phyloP scores from a whole-genome alignment of 2,888 invertebrate species.

The Flexamia atlantica region DNA sequence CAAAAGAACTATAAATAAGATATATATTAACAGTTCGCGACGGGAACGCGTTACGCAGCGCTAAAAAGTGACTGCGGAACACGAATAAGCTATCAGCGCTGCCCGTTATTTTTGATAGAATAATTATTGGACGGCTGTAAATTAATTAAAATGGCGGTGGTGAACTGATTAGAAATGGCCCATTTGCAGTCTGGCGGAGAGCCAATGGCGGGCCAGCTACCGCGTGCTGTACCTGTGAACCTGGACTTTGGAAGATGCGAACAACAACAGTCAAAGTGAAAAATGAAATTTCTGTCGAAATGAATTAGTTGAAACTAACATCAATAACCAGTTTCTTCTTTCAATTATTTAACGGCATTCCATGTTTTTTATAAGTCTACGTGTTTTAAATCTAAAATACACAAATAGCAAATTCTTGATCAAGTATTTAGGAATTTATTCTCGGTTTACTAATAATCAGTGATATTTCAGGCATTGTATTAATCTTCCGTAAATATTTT shows the following conservation, averaged over 20 bases:
- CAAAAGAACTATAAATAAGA: slow-evolving; percentile 56
- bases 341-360: too few species aligned
- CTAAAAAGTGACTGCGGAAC: background rate
- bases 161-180: slow-evolving; percentile 59
- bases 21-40: slow-evolving; percentile 35
- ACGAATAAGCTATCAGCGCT: background rate
- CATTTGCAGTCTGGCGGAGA: slow-evolving; percentile 21
- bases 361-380: too few species aligned
- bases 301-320: too few species aligned
- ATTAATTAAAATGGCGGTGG: slow-evolving; percentile 45
- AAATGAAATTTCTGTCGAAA: too few species aligned
- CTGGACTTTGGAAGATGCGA: background rate
- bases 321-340: too few species aligned
- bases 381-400: too few species aligned
- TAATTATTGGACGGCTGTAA: slow-evolving; percentile 43
- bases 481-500: too few species aligned
- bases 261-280: too few species aligned
- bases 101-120: slow-evolving; percentile 36
- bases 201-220: slow-evolving; percentile 1
- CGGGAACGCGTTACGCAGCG: background rate
- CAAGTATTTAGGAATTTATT: too few species aligned
- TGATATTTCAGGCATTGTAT: too few species aligned
- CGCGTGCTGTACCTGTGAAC: background rate
- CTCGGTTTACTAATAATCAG: too few species aligned
- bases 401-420: too few species aligned